These are phyloP conservation scores for Parthenolecanium corni DNA, from an alignment of 2,888 invertebrate genomes.

Conservation along the genomic window DNA sequence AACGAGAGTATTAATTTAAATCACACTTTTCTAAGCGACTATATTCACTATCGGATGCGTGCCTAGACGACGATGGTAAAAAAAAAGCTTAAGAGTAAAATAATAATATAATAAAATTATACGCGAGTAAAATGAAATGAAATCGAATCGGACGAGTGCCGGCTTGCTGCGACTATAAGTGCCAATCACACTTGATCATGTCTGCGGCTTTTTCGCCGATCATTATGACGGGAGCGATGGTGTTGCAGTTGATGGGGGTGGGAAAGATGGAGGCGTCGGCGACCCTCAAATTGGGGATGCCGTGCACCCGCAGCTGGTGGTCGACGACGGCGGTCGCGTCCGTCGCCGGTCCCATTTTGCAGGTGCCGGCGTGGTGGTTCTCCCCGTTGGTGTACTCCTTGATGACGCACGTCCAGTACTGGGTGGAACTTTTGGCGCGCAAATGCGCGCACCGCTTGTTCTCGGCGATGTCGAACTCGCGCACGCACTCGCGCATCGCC, in stretches of 20 bases:
- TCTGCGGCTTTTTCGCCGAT: constrained; percentile 36
- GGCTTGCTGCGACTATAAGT: no score
- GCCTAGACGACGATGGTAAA: no score
- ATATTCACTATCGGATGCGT: no score
- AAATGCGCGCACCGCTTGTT: constrained; percentile 32
- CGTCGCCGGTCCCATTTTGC: constrained; percentile 37
- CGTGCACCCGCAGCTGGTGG: constrained; percentile 37
- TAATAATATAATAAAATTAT: no score
- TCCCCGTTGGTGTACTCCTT: constrained; percentile 34
- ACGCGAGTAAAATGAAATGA: no score
- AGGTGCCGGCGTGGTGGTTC: constrained; percentile 36
- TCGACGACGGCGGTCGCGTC: constrained; percentile 37
- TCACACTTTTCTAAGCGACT: no score
- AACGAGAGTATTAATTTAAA: no score
- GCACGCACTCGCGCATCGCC: constrained; percentile 33
- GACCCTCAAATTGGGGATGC: constrained; percentile 38
- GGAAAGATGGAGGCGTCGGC: constrained; percentile 41
- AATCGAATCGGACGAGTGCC: no score
- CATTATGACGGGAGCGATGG: constrained; percentile 35
- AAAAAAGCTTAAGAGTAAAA: no score
- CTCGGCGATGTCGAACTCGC: constrained; percentile 32
- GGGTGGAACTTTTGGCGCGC: constrained; percentile 30
- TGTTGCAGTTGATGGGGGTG: constrained; percentile 38
- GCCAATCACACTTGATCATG: constrained; percentile 34
- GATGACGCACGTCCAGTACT: constrained; percentile 35